Percentiles rank a stretch among this genome's conserved stretches.
phyloP scores from a whole-genome alignment of 2,113 vertebrate genomes.

The Gulo gulo region DNA sequence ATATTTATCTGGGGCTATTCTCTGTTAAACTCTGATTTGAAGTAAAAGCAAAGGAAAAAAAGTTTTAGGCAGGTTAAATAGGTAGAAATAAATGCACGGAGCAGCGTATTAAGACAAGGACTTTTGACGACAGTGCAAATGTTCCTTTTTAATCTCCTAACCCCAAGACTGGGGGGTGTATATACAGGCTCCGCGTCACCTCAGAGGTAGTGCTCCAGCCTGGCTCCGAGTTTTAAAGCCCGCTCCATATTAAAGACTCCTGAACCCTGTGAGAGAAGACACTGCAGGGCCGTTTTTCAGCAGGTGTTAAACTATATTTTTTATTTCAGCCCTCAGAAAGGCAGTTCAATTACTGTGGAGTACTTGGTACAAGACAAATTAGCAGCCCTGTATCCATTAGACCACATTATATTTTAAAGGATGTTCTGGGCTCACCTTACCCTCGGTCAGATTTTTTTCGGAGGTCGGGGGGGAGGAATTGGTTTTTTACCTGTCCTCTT shows the following conservation, averaged over 20 bases:
- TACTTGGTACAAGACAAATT: background rate
- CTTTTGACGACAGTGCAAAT: background rate
- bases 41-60: background rate
- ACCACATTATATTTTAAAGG: background rate
- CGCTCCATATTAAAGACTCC: background rate
- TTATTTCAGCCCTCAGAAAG: background rate
- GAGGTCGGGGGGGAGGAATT: too few species aligned
- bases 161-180: accelerated
- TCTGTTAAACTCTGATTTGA: background rate
- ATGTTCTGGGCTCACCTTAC: background rate
- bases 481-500: background rate
- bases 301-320: background rate
- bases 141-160: accelerated
- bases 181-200: accelerated
- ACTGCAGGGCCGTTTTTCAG: background rate
- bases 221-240: background rate
- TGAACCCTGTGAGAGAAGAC: background rate
- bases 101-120: background rate
- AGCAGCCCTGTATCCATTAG: background rate
- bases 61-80: background rate
- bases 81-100: background rate
- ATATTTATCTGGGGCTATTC: background rate
- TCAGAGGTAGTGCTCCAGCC: background rate
- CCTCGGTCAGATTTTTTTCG: background rate
- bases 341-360: background rate